Base-by-base conservation (phyloP, 1,140 invertebrate genomes). In the Lepeophtheirus salmonis region DNA sequence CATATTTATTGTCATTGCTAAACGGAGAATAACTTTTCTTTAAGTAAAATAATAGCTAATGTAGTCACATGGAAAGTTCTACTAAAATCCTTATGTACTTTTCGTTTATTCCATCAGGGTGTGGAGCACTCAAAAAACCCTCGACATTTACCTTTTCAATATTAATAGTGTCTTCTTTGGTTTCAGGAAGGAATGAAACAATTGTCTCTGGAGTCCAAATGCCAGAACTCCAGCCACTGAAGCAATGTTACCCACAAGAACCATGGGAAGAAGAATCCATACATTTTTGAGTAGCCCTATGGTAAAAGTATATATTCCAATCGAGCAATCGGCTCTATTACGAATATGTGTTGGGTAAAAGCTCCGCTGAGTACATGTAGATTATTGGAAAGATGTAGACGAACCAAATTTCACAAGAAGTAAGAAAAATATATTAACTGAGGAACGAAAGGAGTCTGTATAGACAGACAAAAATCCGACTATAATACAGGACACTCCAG, bases 251-350 rank as follows among this genome's bases (percentile, higher is more conserved):
- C 62, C 51, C 24, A 63, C 49, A 14, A 50, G 12, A 24, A 63
- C 22, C 23, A 55, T 53, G 20, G 61, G 62, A 6, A 63, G 62
- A 41, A 18, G 59, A 51, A 18, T 62, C 62, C 65, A 67, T 2
- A 57, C 10, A 17, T 13, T 2, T 2, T 30, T 50, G 3, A 25
- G 21, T 6, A 57, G 16, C 17, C 30, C 55, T 3, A 57, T 24
- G 55, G 25, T 21, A 21, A 57, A 17, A 18, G 66, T 65, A 2
- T 65, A 50, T 50, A 66, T 62, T 20, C 66, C 66, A 60, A 66
- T 64, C 49, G 67, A 64, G 51, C 66, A 41, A n/a, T 66, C 66
- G 1, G 62, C 62, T n/a, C 26, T 50, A 24, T 60, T 52, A 6
- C 59, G 49, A 18, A 61, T 61, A 20, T 50, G 2, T 1, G 62